Conservation (phyloP, 2,888 invertebrate genomes). For the Drosophila greeni region DNA sequence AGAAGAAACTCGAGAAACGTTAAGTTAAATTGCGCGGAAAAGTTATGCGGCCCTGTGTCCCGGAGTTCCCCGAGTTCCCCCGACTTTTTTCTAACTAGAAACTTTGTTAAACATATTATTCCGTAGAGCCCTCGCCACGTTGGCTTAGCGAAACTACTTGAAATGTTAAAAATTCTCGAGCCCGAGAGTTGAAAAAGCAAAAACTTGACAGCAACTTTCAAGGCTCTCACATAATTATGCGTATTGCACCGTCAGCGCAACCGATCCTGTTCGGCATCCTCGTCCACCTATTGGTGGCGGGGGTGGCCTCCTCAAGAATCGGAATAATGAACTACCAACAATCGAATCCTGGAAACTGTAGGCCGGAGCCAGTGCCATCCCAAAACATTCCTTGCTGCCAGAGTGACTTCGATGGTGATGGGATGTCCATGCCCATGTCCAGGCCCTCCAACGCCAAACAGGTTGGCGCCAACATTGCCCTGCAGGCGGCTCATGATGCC, state of each 20-base stretch:
- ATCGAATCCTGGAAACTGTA: neutral
- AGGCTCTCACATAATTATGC: constrained; percentile 62
- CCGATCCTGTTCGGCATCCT: constrained; percentile 20
- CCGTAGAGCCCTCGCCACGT: constrained; percentile 46
- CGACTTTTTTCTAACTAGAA: constrained; percentile 39
- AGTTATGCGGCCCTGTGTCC: constrained; percentile 53
- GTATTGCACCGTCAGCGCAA: constrained; percentile 30
- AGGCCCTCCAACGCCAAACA: constrained; percentile 59
- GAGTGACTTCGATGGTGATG: neutral
- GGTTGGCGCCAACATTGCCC: constrained; percentile 83
- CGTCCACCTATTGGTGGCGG: constrained; percentile 16
- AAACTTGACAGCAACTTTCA: constrained; percentile 61
- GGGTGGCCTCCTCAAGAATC: neutral
- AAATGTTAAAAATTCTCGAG: constrained; percentile 67
- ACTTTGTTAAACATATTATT: constrained; percentile 47
- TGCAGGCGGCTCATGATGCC: constrained; percentile 86
- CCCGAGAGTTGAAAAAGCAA: constrained; percentile 50
- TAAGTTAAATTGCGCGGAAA: constrained; percentile 66
- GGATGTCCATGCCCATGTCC: neutral
- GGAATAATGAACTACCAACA: neutral
- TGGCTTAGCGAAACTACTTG: constrained; percentile 67
- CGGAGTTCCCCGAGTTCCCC: constrained; percentile 13
- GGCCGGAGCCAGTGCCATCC: neutral
- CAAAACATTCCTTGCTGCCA: neutral
- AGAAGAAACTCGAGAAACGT: constrained; percentile 42